A percentile compares a stretch with the other conserved stretches of the same genome.
phyloP scores from a whole-genome alignment of 1,140 invertebrate species.

The Meloidogyne hapla region DNA sequence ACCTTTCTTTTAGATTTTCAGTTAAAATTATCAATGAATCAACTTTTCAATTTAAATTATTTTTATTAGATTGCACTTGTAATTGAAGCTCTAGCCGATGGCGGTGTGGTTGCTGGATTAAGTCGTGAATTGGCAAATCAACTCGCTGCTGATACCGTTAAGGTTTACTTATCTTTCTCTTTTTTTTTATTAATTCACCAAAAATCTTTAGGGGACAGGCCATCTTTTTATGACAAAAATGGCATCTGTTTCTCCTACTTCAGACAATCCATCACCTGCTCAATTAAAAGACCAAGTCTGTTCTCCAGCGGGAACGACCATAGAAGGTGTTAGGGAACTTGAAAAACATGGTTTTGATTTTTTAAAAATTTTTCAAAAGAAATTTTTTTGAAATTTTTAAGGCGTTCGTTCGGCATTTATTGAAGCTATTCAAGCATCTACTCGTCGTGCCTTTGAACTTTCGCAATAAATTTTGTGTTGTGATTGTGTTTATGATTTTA shows the following conservation, averaged over 20 bases:
- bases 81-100: constrained; percentile 49
- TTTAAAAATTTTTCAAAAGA: neutral
- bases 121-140: constrained; percentile 35
- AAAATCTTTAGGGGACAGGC: constrained; percentile 26
- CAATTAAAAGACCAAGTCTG: constrained; percentile 45
- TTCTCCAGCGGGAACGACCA: constrained; percentile 48
- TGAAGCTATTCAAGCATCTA: constrained; percentile 42
- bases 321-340: constrained; percentile 41
- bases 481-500: too few species aligned
- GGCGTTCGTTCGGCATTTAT: constrained; percentile 39
- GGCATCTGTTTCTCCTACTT: neutral
- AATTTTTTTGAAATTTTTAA: neutral
- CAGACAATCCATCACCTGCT: constrained; percentile 13
- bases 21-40: too few species aligned
- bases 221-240: constrained; percentile 27
- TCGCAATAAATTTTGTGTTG: neutral
- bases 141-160: constrained; percentile 36
- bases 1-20: too few species aligned
- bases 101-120: constrained; percentile 40
- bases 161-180: too few species aligned
- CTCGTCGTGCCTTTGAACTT: constrained; percentile 33
- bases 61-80: constrained; percentile 32
- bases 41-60: too few species aligned
- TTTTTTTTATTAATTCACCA: neutral
- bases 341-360: constrained; percentile 33